These are phyloP conservation scores for Periophthalmus magnuspinnatus DNA, from an alignment of 2,797 vertebrate genomes.

Conservation along the genomic window DNA sequence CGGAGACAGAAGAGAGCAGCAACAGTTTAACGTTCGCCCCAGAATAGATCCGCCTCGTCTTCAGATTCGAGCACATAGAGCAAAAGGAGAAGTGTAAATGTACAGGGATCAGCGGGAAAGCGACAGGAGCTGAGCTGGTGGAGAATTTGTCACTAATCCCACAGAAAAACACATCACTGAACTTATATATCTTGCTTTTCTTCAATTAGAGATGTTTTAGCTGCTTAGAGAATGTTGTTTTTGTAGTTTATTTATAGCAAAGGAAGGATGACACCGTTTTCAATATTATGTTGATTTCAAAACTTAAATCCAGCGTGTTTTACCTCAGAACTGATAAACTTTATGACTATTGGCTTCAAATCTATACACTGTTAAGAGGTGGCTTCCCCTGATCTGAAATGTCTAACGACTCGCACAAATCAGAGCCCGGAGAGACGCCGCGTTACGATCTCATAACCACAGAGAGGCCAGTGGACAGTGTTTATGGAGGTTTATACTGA, in stretches of 20 bases:
- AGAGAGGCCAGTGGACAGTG: slow-evolving; percentile 45
- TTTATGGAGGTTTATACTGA: slow-evolving; percentile 58
- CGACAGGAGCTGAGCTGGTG: too few species aligned
- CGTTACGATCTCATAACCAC: slow-evolving; percentile 61
- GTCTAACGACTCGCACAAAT: slow-evolving; percentile 49
- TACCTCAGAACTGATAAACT: not conserved
- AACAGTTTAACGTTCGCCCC: too few species aligned
- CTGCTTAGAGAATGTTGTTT: too few species aligned
- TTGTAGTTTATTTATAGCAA: too few species aligned
- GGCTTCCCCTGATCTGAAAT: slow-evolving; percentile 24
- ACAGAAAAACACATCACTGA: too few species aligned
- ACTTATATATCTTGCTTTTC: too few species aligned
- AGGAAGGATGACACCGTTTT: too few species aligned
- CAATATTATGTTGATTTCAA: not conserved
- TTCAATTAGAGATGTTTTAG: too few species aligned
- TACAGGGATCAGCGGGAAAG: too few species aligned
- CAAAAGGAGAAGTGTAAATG: not conserved
- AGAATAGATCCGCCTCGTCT: slow-evolving; percentile 12
- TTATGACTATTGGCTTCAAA: not conserved
- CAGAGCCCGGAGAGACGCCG: slow-evolving; percentile 38
- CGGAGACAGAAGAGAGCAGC: slow-evolving; percentile 38
- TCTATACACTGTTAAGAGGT: not conserved
- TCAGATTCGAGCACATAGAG: slow-evolving; percentile 6
- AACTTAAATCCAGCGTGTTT: not conserved
- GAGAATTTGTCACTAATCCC: too few species aligned